Base-by-base conservation (phyloP, 2,888 invertebrate genomes). In the Venustoraphidia nigricollis region DNA sequence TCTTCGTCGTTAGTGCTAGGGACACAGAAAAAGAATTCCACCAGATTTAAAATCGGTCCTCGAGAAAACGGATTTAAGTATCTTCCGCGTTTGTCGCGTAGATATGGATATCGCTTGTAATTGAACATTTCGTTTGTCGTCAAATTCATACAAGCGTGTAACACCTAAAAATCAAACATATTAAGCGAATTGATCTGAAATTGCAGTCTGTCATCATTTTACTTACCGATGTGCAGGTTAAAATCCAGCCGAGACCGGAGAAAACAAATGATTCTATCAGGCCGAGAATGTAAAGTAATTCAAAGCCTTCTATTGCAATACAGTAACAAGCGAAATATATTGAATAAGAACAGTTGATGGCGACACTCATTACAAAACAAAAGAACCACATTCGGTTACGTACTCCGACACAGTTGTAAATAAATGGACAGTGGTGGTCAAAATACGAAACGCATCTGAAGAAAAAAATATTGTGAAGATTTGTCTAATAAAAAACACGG, bases 81-180 rank as follows among this genome's bases (percentile, higher is more conserved):
- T 53, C 84, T 78, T 2, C 93, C 93, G 50, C 86, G 76, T 61
- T 87, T 89, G 64, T 93, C 92, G 47, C 91, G 74, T 53, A 94
- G 66, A 64, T 94, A 93, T 0, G 89, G 84, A 65, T 93, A 93
- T 46, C 92, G 75, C 62, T 90, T 90, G 65, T 88, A 88, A 69
- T 93, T 93, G 63, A 92, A 88, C 85, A 91, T 89, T 69, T 94
- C 93, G 65, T 93, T 94, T 42, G 92, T 92, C 8, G 94, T 93
- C 51, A 93, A 68, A 69, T 94, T 94, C 86, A 89, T 87, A 62
- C 89, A 86, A 10, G 90, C 91, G 64, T 93, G 91, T 17, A 91
- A 71, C 45, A 91, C 79, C 92, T 93, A 71, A 14, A 70, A 72
- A 54, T 52, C 54, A 57, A 55, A 56, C 54, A 45, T 62, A 34